phyloP scores from a whole-genome alignment of 2,797 vertebrate genomes.

The Spinibarbus caldwelli region DNA sequence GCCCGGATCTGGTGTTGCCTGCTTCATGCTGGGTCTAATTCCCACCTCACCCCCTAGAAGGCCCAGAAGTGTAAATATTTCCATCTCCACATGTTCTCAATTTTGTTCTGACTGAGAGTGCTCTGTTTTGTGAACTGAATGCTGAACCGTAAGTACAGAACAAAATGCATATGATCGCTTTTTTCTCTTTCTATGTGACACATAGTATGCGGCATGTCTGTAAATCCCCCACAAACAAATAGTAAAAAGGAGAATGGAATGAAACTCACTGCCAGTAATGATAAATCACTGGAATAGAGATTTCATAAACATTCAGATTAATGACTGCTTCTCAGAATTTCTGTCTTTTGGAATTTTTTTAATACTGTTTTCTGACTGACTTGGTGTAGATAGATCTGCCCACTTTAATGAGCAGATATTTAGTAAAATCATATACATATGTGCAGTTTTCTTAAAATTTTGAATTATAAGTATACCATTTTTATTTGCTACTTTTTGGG shows the following conservation, averaged over 20 bases:
- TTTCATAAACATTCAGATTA: slow-evolving; percentile 22
- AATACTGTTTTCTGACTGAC: neutral
- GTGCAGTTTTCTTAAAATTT: neutral
- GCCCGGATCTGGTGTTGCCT: slow-evolving; percentile 18
- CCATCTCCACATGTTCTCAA: slow-evolving; percentile 46
- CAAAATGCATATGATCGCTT: neutral
- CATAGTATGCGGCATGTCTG: neutral
- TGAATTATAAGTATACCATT: neutral
- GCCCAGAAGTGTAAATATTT: slow-evolving; percentile 39
- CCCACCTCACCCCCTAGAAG: slow-evolving; percentile 30
- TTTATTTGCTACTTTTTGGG: neutral
- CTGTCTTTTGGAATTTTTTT: neutral
- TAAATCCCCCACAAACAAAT: slow-evolving; percentile 7
- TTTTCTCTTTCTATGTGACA: neutral
- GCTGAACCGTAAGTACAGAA: neutral
- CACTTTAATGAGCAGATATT: neutral
- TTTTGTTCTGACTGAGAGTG: slow-evolving; percentile 43
- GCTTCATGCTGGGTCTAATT: slow-evolving; percentile 27
- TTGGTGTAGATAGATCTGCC: neutral
- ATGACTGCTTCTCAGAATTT: slow-evolving; percentile 20
- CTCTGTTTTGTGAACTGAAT: slow-evolving; percentile 16
- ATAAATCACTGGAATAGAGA: slow-evolving; percentile 12
- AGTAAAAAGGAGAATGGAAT: slow-evolving; percentile 6
- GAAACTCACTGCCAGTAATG: neutral
- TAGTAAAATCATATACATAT: neutral